Evolutionary conservation across 1,140 invertebrate genomes (phyloP), one percentile per base, ranked within the genome.

Genomic region (Palaemon carinicauda): DNA sequence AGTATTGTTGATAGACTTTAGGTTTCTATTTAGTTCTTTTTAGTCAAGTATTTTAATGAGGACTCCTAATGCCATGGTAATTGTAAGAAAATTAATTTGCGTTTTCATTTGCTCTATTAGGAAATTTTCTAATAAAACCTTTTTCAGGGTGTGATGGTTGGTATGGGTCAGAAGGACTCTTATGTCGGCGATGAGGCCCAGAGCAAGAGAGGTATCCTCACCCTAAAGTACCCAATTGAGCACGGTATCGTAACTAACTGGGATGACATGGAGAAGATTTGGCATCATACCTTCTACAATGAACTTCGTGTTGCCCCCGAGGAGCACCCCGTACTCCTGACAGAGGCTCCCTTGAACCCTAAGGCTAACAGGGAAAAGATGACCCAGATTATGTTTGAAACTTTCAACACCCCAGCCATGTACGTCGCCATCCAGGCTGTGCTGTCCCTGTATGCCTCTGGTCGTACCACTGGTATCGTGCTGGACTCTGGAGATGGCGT

Each of bases 251-350:
- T 98, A 91, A 98, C 96, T 92, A 98, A 98, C 94, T 98, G 97
- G 97, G 97, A 98, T 91, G 97, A 98, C 92, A 98, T 98, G 96
- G n/a, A 98, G 93, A 98, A 98, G 92, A 96, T 98, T 92, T 98
- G 97, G 97, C 97, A 98, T 92, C 96, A 98, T 92, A 96, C 96
- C 89, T 98, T 97, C 93, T 97, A 97, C 94, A 98, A 97, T 92
- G 97, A 98, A 92, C 93, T 98, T 88, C 94, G 97, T 92, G 97
- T 98, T 88, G 97, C 97, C 82, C n/a, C 97, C 27, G 97, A 98
- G 92, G 96, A 98, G 91, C 96, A 97, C 92, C 96, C 97, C 80
- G 96, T 98, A 65, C 94, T 98, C 88, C 93, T 98, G 87, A 98
- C 96, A 27, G 97, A 98, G 92, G 96, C 97, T 86, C 97, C 80